Evolutionary conservation across 2,888 invertebrate species (phyloP).

Genomic region (Andrena bicolor): DNA sequence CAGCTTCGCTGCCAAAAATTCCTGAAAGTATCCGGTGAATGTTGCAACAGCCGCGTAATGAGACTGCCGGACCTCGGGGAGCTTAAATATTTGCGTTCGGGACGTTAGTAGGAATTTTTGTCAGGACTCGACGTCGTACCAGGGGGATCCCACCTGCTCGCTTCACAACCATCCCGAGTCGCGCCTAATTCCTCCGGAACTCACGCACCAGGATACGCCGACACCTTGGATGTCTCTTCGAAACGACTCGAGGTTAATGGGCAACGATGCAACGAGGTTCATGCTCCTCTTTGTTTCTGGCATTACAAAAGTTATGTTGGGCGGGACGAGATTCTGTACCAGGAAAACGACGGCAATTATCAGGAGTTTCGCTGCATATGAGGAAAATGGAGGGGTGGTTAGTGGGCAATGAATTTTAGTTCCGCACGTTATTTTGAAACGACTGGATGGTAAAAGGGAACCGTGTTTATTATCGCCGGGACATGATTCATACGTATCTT

Average conservation of each 20-base stretch:
- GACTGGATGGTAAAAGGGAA: background rate
- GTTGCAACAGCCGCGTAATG: conserved; percentile 45
- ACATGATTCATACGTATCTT: background rate
- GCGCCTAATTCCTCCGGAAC: conserved; percentile 19
- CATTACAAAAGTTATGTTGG: no score
- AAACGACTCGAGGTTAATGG: background rate
- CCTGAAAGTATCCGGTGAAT: conserved; percentile 45
- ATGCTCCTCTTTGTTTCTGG: no score
- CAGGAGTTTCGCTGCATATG: conserved; percentile 31
- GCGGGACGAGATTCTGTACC: background rate
- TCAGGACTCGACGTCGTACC: conserved; percentile 40
- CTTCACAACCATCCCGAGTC: background rate
- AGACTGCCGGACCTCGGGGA: conserved; percentile 42
- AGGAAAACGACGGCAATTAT: background rate
- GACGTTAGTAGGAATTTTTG: conserved; percentile 42
- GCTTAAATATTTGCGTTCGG: conserved; percentile 54
- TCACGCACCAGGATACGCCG: background rate
- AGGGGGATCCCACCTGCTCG: conserved; percentile 24
- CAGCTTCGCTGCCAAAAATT: conserved; percentile 58
- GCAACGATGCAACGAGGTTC: no score
- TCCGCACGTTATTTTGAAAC: background rate
- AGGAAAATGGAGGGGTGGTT: background rate
- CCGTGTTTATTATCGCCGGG: background rate
- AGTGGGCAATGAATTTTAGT: background rate
- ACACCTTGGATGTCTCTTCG: background rate